Base-by-base conservation (phyloP, 2,888 invertebrate genomes). In the Agonum fuliginosum region DNA sequence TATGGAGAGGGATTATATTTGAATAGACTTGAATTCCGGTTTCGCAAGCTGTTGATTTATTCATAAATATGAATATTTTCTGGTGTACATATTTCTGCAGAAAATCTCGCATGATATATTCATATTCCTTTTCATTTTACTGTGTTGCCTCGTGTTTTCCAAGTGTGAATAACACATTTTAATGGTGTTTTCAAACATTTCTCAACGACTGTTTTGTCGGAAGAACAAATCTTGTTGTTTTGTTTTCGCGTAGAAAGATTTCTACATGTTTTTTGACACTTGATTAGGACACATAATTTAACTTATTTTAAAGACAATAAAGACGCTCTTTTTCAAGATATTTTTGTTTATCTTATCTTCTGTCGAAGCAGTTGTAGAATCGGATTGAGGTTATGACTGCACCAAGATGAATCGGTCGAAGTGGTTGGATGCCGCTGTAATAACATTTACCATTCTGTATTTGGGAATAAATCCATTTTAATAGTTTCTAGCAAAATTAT, bases 31-130 rank as follows among this genome's bases (percentile, higher is more conserved):
- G 22, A 24, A 22, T 54, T 10, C 24, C 34, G n/a, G 54, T 22
- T 54, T 24, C 12, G 20, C 12, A 22, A 54, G 24, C 24, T 22
- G 54, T 34, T 30, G 34, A 34, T 34, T 62, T 62, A 62, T 62
- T 62, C 62, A 62, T 62, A 62, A 27, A 34, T 34, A 62, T 62
- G 62, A 62, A 62, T 62, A 62, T 34, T 62, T 62, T 34, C 30
- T 51, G 51, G 17, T 48, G 34, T 34, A 62, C 62, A 62, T 62
- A 48, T 62, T 62, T n/a, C n/a, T 34, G 8, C 20, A 62, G 17
- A 62, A 62, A 62, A 62, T 17, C 62, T 62, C 62, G 34, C 62
- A 34, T 62, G 62, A 62, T 62, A 30, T 62, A 62, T 62, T 62
- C 62, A 62, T 62, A 19, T 62, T 62, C 14, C 34, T 62, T 58